phyloP scores from a whole-genome alignment of 2,113 vertebrate genomes.

The Clarias batrachus region DNA sequence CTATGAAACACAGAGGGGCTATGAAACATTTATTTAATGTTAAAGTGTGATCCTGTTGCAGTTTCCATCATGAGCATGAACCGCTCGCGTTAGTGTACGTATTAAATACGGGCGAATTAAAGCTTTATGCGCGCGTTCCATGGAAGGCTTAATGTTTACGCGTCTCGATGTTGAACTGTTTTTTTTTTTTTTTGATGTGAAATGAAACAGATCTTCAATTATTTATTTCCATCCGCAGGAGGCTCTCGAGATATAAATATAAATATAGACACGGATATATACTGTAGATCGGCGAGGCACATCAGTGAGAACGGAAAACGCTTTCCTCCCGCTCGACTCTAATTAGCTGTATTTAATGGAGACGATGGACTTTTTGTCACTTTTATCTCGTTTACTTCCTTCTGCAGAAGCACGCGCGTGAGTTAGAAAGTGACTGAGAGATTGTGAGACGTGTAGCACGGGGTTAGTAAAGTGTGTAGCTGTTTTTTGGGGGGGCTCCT shows the following conservation, averaged over 20 bases:
- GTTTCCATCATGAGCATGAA: not conserved
- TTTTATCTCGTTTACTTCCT: constrained; percentile 12
- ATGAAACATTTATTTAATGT: not conserved
- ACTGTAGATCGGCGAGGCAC: constrained; percentile 18
- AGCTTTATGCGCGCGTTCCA: not conserved
- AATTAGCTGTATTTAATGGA: constrained; percentile 30
- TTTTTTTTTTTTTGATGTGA: no score
- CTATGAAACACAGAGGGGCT: not conserved
- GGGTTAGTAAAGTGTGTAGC: not conserved
- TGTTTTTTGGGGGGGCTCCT: not conserved
- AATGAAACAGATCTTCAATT: constrained; percentile 8
- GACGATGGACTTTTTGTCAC: not conserved
- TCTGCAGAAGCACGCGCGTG: not conserved
- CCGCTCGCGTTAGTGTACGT: not conserved
- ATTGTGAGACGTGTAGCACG: not conserved
- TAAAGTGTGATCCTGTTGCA: not conserved
- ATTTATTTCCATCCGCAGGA: constrained; percentile 22
- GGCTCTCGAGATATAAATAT: constrained; percentile 29
- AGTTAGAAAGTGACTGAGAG: not conserved
- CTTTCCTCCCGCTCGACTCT: not conserved
- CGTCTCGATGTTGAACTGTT: not conserved
- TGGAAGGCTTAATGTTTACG: not conserved
- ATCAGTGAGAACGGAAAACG: constrained; percentile 16
- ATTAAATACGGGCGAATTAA: not conserved
- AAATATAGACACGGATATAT: not conserved